Evolutionary conservation across 2,888 invertebrate species (phyloP), one percentile per base, ranked within the genome.

Genomic region (Biston stratarius): DNA sequence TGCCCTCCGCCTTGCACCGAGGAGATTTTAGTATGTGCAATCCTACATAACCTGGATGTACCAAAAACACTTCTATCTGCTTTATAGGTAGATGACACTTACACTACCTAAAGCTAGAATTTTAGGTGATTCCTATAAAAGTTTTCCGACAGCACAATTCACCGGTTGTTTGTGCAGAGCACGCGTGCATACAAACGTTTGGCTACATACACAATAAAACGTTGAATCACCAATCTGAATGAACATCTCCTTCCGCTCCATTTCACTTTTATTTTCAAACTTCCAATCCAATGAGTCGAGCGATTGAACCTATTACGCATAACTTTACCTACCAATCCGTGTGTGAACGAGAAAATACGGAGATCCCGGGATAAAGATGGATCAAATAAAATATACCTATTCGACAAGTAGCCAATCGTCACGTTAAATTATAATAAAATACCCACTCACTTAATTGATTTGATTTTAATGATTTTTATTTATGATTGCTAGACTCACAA

Each of bases 191-290:
- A 60, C 59, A 61, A 62, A 57, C 60, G 47, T 69, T 70, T 69
- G 53, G 63, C 66, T 48, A 74, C 69, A 73, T 67, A 71, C 58
- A 68, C 71, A 87, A 85, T 85, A 85, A 86, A 87, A 85, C 79
- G 83, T 81, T 81, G 83, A 88, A 82, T 88, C 86, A 83, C 81
- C 82, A 86, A 85, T 83, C 79, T 83, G 86, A 86, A 87, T 87
- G 85, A 90, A 83, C 85, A 87, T 83, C 86, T 84, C 83, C 82
- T 89, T 90, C 86, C 89, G 83, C 83, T 79, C 87, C 88, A 87
- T 90, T 89, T 85, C 87, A 82, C 88, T 83, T 88, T 89, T 89
- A 90, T 90, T 90, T 89, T 86, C 79, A 86, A 90, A 87, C 85
- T 89, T 90, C 89, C 89, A 85, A 86, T 82, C 81, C 87, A 86